Evolutionary conservation across 2,797 vertebrate species (phyloP).

Genomic region (Chelmon rostratus): DNA sequence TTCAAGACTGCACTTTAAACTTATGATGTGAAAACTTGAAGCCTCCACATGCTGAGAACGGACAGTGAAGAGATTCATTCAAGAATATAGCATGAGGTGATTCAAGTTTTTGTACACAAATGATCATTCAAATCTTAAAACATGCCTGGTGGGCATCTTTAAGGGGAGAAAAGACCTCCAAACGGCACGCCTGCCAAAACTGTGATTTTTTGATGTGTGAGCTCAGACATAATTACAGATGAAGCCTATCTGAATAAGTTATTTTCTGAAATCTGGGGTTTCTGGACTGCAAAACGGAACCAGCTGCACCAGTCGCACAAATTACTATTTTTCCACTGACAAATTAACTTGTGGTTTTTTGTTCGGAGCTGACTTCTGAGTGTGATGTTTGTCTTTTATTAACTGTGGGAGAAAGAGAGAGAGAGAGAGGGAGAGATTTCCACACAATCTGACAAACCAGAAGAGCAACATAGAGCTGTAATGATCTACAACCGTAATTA

Average conservation of each 20-base stretch:
- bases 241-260: slow-evolving; percentile 41
- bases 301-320: slow-evolving; percentile 48
- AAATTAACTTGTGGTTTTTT: slow-evolving; percentile 49
- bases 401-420: slow-evolving; percentile 6
- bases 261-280: slow-evolving; percentile 65
- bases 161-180: slow-evolving; percentile 1
- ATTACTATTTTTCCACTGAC: slow-evolving; percentile 48
- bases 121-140: slow-evolving; percentile 23
- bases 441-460: slow-evolving; percentile 56
- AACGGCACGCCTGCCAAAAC: slow-evolving; percentile 17
- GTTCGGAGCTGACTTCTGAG: slow-evolving; percentile 2
- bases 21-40: background rate
- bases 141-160: background rate
- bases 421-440: background rate
- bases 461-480: slow-evolving; percentile 37
- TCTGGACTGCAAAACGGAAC: slow-evolving; percentile 44
- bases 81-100: background rate
- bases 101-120: background rate
- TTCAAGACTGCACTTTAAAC: background rate
- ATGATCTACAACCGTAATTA: background rate
- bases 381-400: slow-evolving; percentile 20
- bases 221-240: slow-evolving; percentile 70
- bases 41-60: background rate
- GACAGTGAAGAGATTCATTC: background rate
- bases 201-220: slow-evolving; percentile 43